Conservation (phyloP, 1,140 invertebrate species). For the Whitmania pigra region DNA sequence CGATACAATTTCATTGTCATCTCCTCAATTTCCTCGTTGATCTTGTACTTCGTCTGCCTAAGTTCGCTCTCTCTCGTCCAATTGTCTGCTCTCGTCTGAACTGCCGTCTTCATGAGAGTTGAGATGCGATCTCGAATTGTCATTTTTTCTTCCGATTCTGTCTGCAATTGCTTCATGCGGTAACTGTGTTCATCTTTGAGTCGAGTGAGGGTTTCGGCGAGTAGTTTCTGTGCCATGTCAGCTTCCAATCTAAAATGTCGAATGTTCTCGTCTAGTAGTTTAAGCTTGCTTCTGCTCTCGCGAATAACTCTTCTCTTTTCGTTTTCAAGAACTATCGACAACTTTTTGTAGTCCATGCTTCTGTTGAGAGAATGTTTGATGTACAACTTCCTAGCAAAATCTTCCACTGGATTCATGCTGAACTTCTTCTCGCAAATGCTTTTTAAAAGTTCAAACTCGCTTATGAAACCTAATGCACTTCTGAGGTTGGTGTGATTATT, state of each 20-base stretch:
- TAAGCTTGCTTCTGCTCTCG: not conserved
- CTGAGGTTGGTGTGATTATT: no score
- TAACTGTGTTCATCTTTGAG: not conserved
- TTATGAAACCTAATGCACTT: no score
- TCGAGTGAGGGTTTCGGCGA: not conserved
- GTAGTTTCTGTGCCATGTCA: slow-evolving; percentile 1
- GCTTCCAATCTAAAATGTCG: not conserved
- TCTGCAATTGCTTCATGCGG: not conserved
- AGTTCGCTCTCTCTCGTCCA: not conserved
- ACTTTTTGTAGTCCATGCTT: no score
- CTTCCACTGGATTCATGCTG: slow-evolving; percentile 5
- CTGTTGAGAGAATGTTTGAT: not conserved
- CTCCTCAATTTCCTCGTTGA: not conserved
- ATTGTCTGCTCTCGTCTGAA: slow-evolving; percentile 1
- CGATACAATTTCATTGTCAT: not conserved
- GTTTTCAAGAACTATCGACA: not conserved
- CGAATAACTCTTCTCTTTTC: slow-evolving; percentile 1
- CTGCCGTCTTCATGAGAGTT: not conserved
- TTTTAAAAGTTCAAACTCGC: no score
- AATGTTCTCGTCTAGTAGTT: not conserved
- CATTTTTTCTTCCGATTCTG: not conserved
- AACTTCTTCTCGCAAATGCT: not conserved
- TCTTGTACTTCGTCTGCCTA: not conserved
- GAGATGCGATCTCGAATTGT: not conserved
- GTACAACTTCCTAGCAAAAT: slow-evolving; percentile 5